Evolutionary conservation across 2,113 vertebrate genomes (phyloP).

Genomic region (Amazona vittata): DNA sequence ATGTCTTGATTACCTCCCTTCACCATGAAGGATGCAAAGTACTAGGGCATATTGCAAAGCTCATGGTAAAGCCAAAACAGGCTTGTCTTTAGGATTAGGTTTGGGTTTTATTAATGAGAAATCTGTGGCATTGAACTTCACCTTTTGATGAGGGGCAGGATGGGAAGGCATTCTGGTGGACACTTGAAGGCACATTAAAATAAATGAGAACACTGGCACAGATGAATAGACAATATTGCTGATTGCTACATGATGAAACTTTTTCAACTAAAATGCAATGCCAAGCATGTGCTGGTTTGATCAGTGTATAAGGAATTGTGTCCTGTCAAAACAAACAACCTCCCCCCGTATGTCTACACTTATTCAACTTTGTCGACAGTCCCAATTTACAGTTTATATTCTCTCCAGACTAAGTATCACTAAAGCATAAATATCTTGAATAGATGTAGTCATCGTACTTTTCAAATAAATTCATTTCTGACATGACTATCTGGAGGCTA

Average conservation of each 20-base stretch:
- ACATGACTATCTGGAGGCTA: background rate
- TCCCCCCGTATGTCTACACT: accelerated
- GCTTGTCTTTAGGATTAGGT: background rate
- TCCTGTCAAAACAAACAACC: background rate
- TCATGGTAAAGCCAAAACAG: background rate
- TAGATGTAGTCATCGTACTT: background rate
- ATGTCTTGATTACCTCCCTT: background rate
- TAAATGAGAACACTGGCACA: background rate
- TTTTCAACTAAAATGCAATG: background rate
- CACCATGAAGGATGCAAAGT: accelerated
- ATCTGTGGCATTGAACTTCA: background rate
- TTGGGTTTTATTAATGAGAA: background rate
- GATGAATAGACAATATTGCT: background rate
- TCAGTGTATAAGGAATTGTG: background rate
- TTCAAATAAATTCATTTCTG: background rate
- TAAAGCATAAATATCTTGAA: background rate
- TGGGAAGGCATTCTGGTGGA: background rate
- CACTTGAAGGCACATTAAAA: background rate
- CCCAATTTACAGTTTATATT: background rate
- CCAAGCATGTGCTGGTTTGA: background rate
- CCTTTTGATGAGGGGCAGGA: background rate
- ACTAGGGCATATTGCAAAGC: background rate
- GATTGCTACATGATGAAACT: background rate
- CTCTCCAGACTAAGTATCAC: background rate
- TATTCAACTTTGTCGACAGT: background rate